Base-by-base conservation (phyloP, 35 echinoderm and acorn worm genomes). In the Ophiothrix spiculata region DNA sequence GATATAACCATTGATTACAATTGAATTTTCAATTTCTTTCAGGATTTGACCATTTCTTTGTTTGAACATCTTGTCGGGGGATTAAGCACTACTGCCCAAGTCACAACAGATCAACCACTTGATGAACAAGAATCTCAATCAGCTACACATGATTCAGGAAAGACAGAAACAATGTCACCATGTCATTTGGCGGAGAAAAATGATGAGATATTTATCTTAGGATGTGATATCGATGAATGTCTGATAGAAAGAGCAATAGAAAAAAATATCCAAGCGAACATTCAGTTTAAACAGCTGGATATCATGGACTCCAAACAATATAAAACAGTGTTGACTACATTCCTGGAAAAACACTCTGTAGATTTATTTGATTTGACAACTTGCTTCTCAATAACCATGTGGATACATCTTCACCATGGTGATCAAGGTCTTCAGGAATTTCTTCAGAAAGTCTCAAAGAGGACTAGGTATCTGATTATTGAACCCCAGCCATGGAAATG, bases 311-410 rank as follows among this genome's bases (percentile, higher is more conserved):
- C 34, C 40, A 17, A 34, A 37, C 32, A 35, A 32, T 13, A 64
- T 31, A 32, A 64, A 2, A 37, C 29, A n/a, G 32, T 36, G 23
- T 33, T 75, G 25, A 31, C 79, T 31, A 13, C 1, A 17, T 84
- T 90, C 31, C 37, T 77, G 42, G 80, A 49, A 12, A 33, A 25
- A 42, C 74, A 83, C 12, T 14, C 31, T 23, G 49, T 16, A 56
- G 79, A 78, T 1, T 32, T 36, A 32, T 90, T 90, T 84, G 80
- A 90, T 75, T 38, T 90, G 38, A 73, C 82, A 39, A 83, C 46
- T 75, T 90, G 88, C n/a, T 90, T 90, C 80, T 90, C 88, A 23
- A 76, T 90, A 4, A 90, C 88, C 15, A 90, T 90, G 88, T 90
- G 88, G 88, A 90, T 90, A 23, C 88, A 90, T 63, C 35, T 90